Percentiles rank a stretch among this genome's conserved stretches.
These are phyloP conservation scores for Meandrusa payeni DNA, from an alignment of 2,888 invertebrate species.

Conservation along the genomic window DNA sequence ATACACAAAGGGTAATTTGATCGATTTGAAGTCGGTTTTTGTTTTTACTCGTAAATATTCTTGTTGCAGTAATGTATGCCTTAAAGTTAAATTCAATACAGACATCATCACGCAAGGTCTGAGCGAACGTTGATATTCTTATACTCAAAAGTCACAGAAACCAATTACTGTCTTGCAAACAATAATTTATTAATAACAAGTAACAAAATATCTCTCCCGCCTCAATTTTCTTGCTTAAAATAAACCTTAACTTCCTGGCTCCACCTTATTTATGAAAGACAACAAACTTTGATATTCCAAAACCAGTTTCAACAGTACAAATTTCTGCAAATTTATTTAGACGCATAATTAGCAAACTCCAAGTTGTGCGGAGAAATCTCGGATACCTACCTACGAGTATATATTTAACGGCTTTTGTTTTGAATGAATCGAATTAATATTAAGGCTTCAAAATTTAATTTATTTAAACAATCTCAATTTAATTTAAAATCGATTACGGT, in stretches of 20 bases:
- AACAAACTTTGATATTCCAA: slow-evolving; percentile 22
- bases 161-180: slow-evolving; percentile 19
- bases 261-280: slow-evolving; percentile 20
- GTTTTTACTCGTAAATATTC: too few relatives aligned
- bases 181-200: slow-evolving; percentile 18
- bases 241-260: slow-evolving; percentile 22
- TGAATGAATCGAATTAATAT: too few relatives aligned
- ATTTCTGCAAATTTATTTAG: slow-evolving; percentile 20
- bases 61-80: too few relatives aligned
- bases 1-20: too few relatives aligned
- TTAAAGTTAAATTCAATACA: too few relatives aligned
- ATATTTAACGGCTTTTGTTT: background rate
- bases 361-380: background rate
- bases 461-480: too few relatives aligned
- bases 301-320: slow-evolving; percentile 18
- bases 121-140: background rate
- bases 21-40: too few relatives aligned
- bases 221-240: slow-evolving; percentile 22
- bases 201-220: slow-evolving; percentile 20
- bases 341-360: slow-evolving; percentile 7
- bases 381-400: background rate
- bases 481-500: too few relatives aligned
- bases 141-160: slow-evolving; percentile 13
- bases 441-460: too few relatives aligned
- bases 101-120: too few relatives aligned